phyloP scores from a whole-genome alignment of 1,140 invertebrate genomes.

The Nixonia krombeini region DNA sequence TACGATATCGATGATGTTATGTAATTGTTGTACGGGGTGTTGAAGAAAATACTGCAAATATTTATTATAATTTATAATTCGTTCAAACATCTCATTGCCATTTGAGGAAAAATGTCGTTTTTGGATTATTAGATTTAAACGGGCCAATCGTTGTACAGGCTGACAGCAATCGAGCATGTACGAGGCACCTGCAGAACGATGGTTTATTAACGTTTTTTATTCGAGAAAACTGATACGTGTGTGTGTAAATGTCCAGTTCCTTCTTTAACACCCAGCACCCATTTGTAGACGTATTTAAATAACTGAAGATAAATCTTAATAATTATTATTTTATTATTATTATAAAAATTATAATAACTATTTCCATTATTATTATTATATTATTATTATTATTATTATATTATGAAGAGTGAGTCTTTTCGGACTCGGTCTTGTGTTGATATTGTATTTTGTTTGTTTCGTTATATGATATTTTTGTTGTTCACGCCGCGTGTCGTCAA shows the following conservation, averaged over 20 bases:
- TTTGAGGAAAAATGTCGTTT: too few species aligned
- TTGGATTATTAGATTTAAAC: too few species aligned
- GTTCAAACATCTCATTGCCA: too few species aligned
- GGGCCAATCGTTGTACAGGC: too few species aligned
- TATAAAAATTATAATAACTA: constrained; percentile 53
- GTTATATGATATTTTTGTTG: constrained; percentile 70
- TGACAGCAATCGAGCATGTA: too few species aligned
- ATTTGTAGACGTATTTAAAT: constrained; percentile 51
- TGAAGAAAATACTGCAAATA: constrained; percentile 22
- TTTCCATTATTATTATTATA: constrained; percentile 52
- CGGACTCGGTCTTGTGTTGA: constrained; percentile 70
- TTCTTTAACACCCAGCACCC: constrained; percentile 53
- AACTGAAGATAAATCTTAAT: constrained; percentile 43
- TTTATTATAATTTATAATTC: constrained; percentile 11
- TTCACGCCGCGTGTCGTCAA: constrained; percentile 68
- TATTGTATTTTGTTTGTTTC: constrained; percentile 73
- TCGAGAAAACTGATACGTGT: too few species aligned
- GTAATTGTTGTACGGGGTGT: constrained; percentile 53
- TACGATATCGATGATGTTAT: constrained; percentile 63
- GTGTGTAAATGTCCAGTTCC: constrained; percentile 21
- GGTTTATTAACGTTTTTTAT: too few species aligned
- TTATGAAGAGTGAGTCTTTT: constrained; percentile 68
- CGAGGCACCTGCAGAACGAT: too few species aligned
- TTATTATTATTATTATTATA: constrained; percentile 61
- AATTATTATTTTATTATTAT: constrained; percentile 50